phyloP scores from a whole-genome alignment of 92 coral and sea anemone genomes.

The Heliopora coerulea region DNA sequence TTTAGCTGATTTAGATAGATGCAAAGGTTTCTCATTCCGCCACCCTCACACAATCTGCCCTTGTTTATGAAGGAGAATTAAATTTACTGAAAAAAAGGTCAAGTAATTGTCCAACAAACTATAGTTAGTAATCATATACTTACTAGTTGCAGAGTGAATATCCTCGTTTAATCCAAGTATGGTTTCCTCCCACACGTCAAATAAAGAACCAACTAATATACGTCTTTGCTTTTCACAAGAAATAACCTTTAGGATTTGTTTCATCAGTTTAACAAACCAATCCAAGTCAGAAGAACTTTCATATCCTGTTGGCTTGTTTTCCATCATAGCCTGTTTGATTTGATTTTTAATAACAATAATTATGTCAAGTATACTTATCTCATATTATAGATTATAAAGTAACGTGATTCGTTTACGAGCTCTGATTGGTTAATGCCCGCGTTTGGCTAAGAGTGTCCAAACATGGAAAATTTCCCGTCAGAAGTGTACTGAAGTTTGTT shows the following conservation, averaged over 20 bases:
- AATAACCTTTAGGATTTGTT: constrained; percentile 61
- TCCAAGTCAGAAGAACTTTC: constrained; percentile 58
- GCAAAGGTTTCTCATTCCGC: too few species aligned
- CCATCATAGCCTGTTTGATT: constrained; percentile 60
- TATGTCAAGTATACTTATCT: too few species aligned
- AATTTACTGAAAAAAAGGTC: background rate
- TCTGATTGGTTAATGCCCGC: too few species aligned
- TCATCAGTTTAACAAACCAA: constrained; percentile 67
- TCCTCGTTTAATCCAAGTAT: constrained; percentile 83
- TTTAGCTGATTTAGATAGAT: too few species aligned
- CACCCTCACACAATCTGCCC: too few species aligned
- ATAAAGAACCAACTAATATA: constrained; percentile 67
- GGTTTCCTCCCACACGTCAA: constrained; percentile 98
- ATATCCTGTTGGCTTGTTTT: constrained; percentile 61
- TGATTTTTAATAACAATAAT: too few species aligned
- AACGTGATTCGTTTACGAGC: too few species aligned
- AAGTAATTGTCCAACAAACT: background rate
- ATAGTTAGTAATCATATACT: background rate
- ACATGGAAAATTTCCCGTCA: too few species aligned
- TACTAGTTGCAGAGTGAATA: constrained; percentile 72
- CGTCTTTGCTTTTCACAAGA: constrained; percentile 77
- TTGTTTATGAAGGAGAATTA: too few species aligned
- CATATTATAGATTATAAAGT: too few species aligned
- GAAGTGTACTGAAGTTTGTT: too few species aligned
- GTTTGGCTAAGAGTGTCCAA: too few species aligned